Conservation (phyloP, 2,888 invertebrate genomes). For the Girardia tigrina region DNA sequence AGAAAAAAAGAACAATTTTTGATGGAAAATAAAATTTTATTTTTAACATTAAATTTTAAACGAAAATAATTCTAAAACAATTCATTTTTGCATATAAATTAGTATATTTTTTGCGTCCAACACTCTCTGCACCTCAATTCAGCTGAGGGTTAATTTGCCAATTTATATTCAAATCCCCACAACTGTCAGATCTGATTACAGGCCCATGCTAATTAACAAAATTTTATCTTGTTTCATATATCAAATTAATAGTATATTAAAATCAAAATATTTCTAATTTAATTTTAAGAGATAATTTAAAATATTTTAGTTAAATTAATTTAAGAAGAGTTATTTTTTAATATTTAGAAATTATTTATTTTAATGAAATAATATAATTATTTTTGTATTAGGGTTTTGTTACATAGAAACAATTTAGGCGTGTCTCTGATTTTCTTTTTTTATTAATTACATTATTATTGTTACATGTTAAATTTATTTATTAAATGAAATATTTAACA, state of each 20-base stretch:
- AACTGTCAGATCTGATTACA: constrained; percentile 6
- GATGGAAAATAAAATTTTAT: neutral
- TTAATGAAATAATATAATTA: too few species aligned
- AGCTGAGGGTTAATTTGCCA: neutral
- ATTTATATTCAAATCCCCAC: constrained; percentile 23
- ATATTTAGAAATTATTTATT: too few species aligned
- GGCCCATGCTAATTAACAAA: constrained; percentile 9
- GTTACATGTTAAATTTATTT: too few species aligned
- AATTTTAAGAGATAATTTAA: neutral
- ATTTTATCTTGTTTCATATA: constrained; percentile 4
- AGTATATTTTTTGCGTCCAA: constrained; percentile 1
- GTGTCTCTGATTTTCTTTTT: too few species aligned
- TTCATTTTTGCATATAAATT: constrained; percentile 19
- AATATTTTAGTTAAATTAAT: too few species aligned
- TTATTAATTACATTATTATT: too few species aligned
- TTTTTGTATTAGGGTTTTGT: too few species aligned
- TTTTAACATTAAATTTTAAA: neutral
- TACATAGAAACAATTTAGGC: too few species aligned
- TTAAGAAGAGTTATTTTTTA: too few species aligned
- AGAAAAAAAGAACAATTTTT: neutral
- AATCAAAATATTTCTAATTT: neutral
- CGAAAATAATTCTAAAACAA: neutral
- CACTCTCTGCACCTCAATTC: constrained; percentile 8
- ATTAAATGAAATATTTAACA: too few species aligned
- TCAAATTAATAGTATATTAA: constrained; percentile 14